Conservation (phyloP, 2,797 vertebrate genomes). For the Chelon auratus region DNA sequence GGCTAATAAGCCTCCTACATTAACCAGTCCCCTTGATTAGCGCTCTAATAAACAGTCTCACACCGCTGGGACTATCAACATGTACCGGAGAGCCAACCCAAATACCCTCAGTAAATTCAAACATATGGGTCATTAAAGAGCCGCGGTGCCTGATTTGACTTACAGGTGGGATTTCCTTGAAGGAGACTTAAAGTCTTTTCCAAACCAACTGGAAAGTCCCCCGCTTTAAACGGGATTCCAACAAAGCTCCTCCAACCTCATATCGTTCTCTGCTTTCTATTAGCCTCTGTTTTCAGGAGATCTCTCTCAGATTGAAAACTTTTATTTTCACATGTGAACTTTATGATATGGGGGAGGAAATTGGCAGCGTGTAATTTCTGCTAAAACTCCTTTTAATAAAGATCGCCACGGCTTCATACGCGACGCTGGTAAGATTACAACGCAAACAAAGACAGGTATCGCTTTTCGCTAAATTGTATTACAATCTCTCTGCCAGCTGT, state of each 20-base stretch:
- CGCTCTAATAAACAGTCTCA: conserved; percentile 76
- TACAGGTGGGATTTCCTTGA: conserved; percentile 79
- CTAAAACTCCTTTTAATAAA: conserved; percentile 37
- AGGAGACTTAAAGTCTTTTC: conserved; percentile 42
- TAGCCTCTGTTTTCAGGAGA: conserved; percentile 46
- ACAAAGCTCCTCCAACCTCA: conserved; percentile 32
- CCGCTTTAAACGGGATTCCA: conserved; percentile 50
- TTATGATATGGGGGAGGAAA: conserved; percentile 23
- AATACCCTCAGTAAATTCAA: conserved; percentile 75
- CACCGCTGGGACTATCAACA: conserved; percentile 73
- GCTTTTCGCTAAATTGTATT: conserved; percentile 12
- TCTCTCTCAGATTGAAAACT: conserved; percentile 32
- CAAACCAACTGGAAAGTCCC: conserved; percentile 69
- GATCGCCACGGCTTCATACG: conserved; percentile 15
- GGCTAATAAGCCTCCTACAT: conserved; percentile 75
- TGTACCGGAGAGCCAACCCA: conserved; percentile 70
- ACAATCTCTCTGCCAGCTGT: conserved; percentile 44
- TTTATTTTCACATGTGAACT: conserved; percentile 54
- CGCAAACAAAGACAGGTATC: conserved; percentile 37
- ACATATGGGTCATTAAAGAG: conserved; percentile 75
- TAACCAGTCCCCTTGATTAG: conserved; percentile 79
- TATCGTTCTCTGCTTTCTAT: conserved; percentile 44
- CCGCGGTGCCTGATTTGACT: conserved; percentile 60
- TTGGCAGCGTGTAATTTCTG: conserved; percentile 16
- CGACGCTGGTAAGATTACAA: conserved; percentile 26